Base-by-base conservation (phyloP, 1,140 invertebrate genomes). In the Bombus superbus region DNA sequence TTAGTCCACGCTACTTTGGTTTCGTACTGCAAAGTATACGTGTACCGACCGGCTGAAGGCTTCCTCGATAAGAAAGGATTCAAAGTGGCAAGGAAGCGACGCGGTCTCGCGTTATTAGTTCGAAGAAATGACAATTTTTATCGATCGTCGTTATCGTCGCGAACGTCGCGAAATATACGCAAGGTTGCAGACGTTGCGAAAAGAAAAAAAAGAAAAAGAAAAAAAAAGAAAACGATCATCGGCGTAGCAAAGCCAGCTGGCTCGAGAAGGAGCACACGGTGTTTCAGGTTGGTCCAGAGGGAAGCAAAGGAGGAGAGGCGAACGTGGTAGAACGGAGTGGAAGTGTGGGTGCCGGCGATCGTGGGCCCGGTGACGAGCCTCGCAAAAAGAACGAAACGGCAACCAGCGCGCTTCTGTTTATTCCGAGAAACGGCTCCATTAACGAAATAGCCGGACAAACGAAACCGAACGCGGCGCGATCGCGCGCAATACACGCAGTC, bases 341-440 rank as follows among this genome's bases (percentile, higher is more conserved):
- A 82, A 9, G 73, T 69, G 80, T 74, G 84, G 83, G 84, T 75
- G 87, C 47, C 53, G 64, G n/a, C 62, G 90, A 91, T 90, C 81
- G 81, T 66, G 42, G 77, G 42, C 71, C 76, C 47, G 68, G 76
- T 90, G 89, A 90, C 88, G 86, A 82, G 81, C 80, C 66, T 6
- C 44, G 88, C 77, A 84, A 89, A 90, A 86, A 87, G 44, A 85
- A 90, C 44, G 66, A 83, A 80, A 59, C 47, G 28, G 62, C n/a
- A 53, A 40, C 38, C 72, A 71, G 73, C 47, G 85, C 79, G 72
- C 85, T 91, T 91, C 76, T 85, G 83, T 80, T 88, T 91, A 92
- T 92, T 92, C 91, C 87, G 80, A 90, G 91, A 92, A 92, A 92
- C 91, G 89, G 90, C 85, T 91, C 90, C 90, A 92, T 92, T 92